These are phyloP conservation scores for Liasis olivaceus DNA, from an alignment of 2,797 vertebrate species.

Conservation along the genomic window DNA sequence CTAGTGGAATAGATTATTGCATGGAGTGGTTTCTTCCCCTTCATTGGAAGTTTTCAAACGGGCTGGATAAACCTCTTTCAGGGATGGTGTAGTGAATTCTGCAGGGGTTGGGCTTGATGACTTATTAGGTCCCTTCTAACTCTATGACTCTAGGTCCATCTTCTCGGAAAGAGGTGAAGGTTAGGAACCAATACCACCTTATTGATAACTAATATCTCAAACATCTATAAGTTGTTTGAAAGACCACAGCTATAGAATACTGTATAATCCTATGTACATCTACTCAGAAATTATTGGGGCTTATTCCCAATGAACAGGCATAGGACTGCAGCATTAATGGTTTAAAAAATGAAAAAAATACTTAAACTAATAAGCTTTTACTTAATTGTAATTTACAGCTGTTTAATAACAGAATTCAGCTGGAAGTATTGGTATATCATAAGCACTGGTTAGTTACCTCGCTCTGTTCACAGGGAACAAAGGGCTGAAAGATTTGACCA, in stretches of 20 bases:
- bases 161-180: not conserved
- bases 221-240: not conserved
- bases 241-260: not conserved
- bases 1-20: not conserved
- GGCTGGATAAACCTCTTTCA: not conserved
- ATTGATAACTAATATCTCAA: not conserved
- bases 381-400: not conserved
- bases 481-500: conserved; percentile 64
- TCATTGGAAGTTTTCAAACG: not conserved
- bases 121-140: not conserved
- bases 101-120: not conserved
- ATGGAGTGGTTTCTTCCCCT: not conserved
- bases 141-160: not conserved
- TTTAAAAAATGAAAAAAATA: not conserved
- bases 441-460: not conserved
- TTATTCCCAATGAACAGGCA: not conserved
- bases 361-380: not conserved
- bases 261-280: not conserved
- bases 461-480: conserved; percentile 50
- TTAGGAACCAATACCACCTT: not conserved
- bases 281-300: not conserved
- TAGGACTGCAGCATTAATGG: not conserved
- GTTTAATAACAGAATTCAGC: not conserved
- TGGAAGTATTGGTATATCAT: not conserved
- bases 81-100: not conserved